phyloP scores from a whole-genome alignment of 2,888 invertebrate species.

The Lasioglossum figueresi region DNA sequence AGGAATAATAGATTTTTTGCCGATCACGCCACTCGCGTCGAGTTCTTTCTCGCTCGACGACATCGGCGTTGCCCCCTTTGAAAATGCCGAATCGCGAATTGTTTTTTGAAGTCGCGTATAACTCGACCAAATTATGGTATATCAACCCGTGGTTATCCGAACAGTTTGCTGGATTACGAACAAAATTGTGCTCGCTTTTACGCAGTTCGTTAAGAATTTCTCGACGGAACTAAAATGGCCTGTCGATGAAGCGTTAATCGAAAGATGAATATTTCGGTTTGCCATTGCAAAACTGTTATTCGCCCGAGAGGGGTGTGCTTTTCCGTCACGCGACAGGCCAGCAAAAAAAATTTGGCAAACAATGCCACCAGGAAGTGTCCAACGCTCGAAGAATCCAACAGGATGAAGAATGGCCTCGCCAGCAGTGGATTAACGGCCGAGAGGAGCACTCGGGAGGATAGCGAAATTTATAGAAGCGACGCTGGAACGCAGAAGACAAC shows the following conservation, averaged over 20 bases:
- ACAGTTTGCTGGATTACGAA: background rate
- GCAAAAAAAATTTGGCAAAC: background rate
- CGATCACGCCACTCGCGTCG: constrained; percentile 34
- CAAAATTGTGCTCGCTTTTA: background rate
- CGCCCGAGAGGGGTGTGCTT: background rate
- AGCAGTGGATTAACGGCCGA: constrained; percentile 33
- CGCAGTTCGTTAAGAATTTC: background rate
- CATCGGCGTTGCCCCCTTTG: constrained; percentile 48
- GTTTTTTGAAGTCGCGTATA: background rate
- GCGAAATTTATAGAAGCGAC: constrained; percentile 44
- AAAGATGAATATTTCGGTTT: background rate
- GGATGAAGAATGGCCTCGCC: constrained; percentile 24
- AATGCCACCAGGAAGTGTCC: constrained; percentile 5
- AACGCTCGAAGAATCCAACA: constrained; percentile 12
- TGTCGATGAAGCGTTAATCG: background rate
- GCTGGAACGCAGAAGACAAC: constrained; percentile 27
- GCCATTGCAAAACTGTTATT: background rate
- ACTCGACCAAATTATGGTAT: background rate
- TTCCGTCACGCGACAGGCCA: background rate
- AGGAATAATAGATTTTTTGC: constrained; percentile 77
- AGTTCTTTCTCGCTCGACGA: constrained; percentile 35
- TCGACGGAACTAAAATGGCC: background rate
- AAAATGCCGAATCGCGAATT: background rate
- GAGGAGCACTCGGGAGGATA: constrained; percentile 30
- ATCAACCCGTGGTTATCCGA: too few relatives aligned